A percentile compares a stretch with the other conserved stretches of the same genome.
These are phyloP conservation scores for Hypanus sabinus DNA, from an alignment of 2,113 vertebrate species.

Conservation along the genomic window DNA sequence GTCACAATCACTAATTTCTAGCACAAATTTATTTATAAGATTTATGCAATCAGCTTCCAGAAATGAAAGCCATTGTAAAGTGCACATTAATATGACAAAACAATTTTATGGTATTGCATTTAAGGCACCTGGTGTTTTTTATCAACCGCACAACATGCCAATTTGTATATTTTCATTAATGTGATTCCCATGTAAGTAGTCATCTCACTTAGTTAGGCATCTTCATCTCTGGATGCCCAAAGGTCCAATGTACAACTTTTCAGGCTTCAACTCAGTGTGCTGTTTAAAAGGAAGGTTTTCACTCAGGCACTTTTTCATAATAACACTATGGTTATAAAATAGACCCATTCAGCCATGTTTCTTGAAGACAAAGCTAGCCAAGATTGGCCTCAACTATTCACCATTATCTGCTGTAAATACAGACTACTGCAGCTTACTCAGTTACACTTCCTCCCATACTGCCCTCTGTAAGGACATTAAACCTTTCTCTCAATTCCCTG, in stretches of 20 bases:
- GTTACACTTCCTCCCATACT: too few relatives aligned
- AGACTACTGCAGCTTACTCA: too few relatives aligned
- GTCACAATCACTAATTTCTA: not conserved
- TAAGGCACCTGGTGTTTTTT: not conserved
- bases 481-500: too few relatives aligned
- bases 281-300: too few relatives aligned
- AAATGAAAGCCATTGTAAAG: not conserved
- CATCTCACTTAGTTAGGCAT: not conserved
- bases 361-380: too few relatives aligned
- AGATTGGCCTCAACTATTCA: too few relatives aligned
- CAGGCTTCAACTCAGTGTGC: too few relatives aligned
- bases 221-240: not conserved
- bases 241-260: not conserved
- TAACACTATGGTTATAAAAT: too few relatives aligned
- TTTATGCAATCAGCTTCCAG: not conserved
- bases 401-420: too few relatives aligned
- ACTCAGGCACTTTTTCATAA: too few relatives aligned
- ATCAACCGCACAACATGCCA: not conserved
- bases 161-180: not conserved
- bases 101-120: not conserved
- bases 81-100: not conserved
- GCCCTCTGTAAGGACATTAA: too few relatives aligned
- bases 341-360: too few relatives aligned
- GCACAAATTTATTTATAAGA: not conserved
- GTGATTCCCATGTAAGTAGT: not conserved